Conservation (phyloP, 2,113 vertebrate genomes). For the Junco hyemalis region DNA sequence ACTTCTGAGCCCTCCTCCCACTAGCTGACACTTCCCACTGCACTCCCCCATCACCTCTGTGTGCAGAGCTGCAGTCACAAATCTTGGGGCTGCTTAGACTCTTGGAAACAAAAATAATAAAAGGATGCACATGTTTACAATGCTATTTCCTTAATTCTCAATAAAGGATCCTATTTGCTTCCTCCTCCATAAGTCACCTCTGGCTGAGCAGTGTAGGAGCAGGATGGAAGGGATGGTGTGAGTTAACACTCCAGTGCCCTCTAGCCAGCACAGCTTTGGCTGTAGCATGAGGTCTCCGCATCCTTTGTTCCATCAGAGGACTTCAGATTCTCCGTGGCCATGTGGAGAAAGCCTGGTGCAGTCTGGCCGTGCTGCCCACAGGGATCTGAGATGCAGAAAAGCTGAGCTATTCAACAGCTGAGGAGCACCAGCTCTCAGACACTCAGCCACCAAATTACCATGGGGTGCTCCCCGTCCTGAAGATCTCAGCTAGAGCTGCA, state of each 20-base stretch:
- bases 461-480: neutral
- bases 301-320: neutral
- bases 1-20: neutral
- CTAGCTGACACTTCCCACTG: neutral
- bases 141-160: conserved; percentile 37
- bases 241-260: neutral
- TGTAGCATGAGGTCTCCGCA: neutral
- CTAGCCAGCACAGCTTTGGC: neutral
- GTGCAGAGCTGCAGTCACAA: neutral
- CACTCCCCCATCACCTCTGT: neutral
- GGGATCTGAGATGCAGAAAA: neutral
- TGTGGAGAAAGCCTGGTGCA: neutral
- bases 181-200: conserved; percentile 21
- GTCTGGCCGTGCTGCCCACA: fast-evolving
- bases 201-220: neutral
- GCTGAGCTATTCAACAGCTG: neutral
- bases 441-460: neutral
- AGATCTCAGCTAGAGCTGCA: neutral
- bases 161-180: conserved; percentile 38
- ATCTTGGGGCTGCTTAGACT: neutral
- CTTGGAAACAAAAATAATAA: neutral
- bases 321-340: neutral
- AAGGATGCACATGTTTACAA: conserved; percentile 7
- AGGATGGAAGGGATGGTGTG: neutral
- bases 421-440: neutral